Evolutionary conservation across 2,888 invertebrate genomes (phyloP).

Genomic region (Petrolisthes cinctipes): DNA sequence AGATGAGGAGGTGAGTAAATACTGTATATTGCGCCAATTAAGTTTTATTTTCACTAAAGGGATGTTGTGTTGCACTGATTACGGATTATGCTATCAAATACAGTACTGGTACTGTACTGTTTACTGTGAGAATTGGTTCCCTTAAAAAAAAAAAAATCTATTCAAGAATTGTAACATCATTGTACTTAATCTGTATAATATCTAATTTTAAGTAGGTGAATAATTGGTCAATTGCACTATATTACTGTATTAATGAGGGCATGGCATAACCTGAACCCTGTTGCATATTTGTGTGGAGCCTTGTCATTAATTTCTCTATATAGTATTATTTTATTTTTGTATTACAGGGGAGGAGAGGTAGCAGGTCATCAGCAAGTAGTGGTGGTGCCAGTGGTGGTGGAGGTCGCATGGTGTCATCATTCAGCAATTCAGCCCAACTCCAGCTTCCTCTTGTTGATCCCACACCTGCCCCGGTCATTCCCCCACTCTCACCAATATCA

Average conservation of each 20-base stretch:
- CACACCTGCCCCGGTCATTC: conserved; percentile 1
- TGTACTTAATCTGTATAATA: too few relatives aligned
- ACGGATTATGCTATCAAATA: too few relatives aligned
- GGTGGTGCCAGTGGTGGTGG: not conserved
- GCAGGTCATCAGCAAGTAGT: not conserved
- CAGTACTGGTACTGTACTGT: too few relatives aligned
- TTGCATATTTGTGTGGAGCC: not conserved
- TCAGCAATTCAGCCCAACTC: conserved; percentile 18
- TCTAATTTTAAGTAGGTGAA: too few relatives aligned
- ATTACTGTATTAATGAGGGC: too few relatives aligned
- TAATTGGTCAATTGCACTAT: too few relatives aligned
- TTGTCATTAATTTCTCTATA: not conserved
- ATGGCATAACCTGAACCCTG: too few relatives aligned
- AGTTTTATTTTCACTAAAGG: not conserved
- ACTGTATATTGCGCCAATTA: not conserved
- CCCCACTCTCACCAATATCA: conserved; percentile 46
- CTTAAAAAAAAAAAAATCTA: too few relatives aligned
- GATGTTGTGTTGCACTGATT: not conserved
- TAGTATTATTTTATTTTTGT: not conserved
- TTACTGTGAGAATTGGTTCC: too few relatives aligned
- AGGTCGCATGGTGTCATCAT: not conserved
- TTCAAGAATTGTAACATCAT: too few relatives aligned
- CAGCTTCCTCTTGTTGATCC: conserved; percentile 10
- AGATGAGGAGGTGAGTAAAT: conserved; percentile 35
- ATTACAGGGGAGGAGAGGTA: not conserved